Percentiles rank a stretch among this genome's conserved stretches.
phyloP scores from a whole-genome alignment of 2,113 vertebrate genomes.

The Gobiocypris rarus region DNA sequence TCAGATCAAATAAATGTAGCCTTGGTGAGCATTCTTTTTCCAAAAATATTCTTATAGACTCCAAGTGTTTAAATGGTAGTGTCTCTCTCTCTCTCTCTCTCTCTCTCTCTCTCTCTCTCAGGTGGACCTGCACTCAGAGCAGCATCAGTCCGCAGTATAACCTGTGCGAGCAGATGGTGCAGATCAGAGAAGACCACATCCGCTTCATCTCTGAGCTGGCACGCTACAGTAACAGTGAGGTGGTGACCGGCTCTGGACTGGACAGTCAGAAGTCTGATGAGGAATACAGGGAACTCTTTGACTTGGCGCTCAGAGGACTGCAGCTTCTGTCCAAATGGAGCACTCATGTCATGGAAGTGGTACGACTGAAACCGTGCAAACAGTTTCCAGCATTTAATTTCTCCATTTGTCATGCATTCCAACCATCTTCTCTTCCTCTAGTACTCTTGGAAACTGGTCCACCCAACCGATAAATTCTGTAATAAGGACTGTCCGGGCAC shows the following conservation, averaged over 20 bases:
- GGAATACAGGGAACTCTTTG: constrained; percentile 96
- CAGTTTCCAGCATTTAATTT: neutral
- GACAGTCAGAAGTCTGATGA: constrained; percentile 99
- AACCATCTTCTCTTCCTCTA: constrained; percentile 59
- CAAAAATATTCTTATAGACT: no score
- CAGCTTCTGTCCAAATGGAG: constrained; percentile 99
- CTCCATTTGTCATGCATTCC: constrained; percentile 20
- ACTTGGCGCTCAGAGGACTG: constrained; percentile 91
- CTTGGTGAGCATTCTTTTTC: no score
- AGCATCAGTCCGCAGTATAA: constrained; percentile 99
- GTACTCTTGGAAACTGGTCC: constrained; percentile 99
- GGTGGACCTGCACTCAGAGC: constrained; percentile 99
- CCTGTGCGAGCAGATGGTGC: constrained; percentile 99
- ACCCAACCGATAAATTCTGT: constrained; percentile 99
- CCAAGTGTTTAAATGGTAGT: no score
- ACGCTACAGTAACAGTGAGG: constrained; percentile 99
- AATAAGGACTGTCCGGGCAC: constrained; percentile 99
- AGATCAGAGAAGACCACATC: constrained; percentile 98
- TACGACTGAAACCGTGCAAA: constrained; percentile 68
- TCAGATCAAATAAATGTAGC: no score
- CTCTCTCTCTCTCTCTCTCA: constrained; percentile 61
- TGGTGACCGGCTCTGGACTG: constrained; percentile 96
- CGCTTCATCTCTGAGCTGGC: constrained; percentile 98
- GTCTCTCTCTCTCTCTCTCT: no score
- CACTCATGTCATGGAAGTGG: constrained; percentile 99